Evolutionary conservation across 2,888 invertebrate genomes (phyloP), one percentile per base, ranked within the genome.

Genomic region (Brachylomia viminalis): DNA sequence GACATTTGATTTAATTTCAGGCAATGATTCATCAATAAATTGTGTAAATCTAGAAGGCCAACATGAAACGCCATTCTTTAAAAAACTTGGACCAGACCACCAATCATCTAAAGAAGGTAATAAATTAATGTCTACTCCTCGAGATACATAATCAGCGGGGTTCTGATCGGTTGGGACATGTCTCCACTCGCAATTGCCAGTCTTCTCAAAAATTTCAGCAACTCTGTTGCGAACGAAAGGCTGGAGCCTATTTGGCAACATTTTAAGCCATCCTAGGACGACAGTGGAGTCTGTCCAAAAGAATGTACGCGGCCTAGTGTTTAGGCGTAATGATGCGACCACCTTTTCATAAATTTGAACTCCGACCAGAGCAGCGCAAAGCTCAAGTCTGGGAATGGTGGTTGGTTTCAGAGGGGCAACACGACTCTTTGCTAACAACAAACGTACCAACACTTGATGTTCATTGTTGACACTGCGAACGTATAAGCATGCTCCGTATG

Each of bases 1-100:
- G 0, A 56, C 45, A 64, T 69, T 27, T 11, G 27, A n/a, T 67
- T 52, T 49, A 30, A 56, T n/a, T 56, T 75, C 74, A 17, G 68
- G 74, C 23, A 75, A 68, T 5, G 15, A 13, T 33, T 75, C 56
- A 42, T 71, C 23, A 13, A 8, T 2, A 11, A n/a, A 72, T 30
- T 72, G 13, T 42, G 30, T 65, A 13, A 58, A 38, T 38, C 49
- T 58, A 66, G 72, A 66, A 72, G 72, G 72, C 72, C 72, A 72
- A 64, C 38, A 30, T 23, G 72, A 72, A n/a, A 33, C 8, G 15
- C 56, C 45, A 30, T 72, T 27, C 45, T 8, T 45, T 56, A 72
- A 72, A 65, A 58, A 72, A 72, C 38, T 38, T 38, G 15, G 72
- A 65, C n/a, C n/a, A n/a, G n/a, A n/a, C n/a, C n/a, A 58, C 72